Conservation (phyloP, 2,888 invertebrate genomes). For the Nebria salina region DNA sequence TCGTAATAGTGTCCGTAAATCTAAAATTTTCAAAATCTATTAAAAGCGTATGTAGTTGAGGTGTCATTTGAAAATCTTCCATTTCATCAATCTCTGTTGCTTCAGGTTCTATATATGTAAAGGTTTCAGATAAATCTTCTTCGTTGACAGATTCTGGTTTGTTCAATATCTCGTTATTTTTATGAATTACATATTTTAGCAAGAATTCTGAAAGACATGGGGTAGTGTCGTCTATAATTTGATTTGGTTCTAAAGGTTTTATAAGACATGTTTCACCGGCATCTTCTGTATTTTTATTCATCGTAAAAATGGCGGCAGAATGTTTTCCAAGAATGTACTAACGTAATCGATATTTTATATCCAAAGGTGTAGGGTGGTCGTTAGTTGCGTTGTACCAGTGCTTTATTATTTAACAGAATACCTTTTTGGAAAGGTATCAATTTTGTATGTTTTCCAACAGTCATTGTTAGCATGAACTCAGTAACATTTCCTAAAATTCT, state of each 20-base stretch:
- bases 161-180: too few species aligned
- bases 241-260: too few species aligned
- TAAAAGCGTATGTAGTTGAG: constrained; percentile 3
- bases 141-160: too few species aligned
- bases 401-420: neutral
- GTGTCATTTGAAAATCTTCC: too few species aligned
- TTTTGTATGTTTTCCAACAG: constrained; percentile 7
- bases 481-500: neutral
- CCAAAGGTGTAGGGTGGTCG: constrained; percentile 5
- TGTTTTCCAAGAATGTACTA: constrained; percentile 14
- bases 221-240: too few species aligned
- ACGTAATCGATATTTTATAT: constrained; percentile 9
- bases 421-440: constrained; percentile 16
- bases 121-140: too few species aligned
- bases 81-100: too few species aligned
- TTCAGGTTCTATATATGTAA: too few species aligned
- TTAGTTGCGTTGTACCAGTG: neutral
- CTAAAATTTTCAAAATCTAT: constrained; percentile 29
- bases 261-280: too few species aligned
- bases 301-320: neutral
- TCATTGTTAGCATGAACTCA: neutral
- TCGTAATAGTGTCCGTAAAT: constrained; percentile 34
- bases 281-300: too few species aligned
- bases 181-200: too few species aligned
- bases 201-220: too few species aligned